Base-by-base conservation (phyloP, 2,113 vertebrate species). In the Circaetus gallicus region DNA sequence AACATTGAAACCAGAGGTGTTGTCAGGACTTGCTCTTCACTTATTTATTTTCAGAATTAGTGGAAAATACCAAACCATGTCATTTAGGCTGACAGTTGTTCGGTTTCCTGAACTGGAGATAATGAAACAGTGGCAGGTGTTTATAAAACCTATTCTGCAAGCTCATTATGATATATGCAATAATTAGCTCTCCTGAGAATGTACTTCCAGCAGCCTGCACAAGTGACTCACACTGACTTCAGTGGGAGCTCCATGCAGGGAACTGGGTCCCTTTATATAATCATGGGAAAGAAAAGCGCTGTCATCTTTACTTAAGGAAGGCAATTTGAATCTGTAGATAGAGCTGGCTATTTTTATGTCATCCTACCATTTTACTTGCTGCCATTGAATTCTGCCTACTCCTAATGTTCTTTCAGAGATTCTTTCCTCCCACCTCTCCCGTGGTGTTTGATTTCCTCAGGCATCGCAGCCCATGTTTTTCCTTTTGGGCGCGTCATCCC, bases 111-210 rank as follows among this genome's bases (percentile, higher is more conserved):
- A 91, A 50, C 81, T 91, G 81, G 40, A 95, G 53, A 69, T 93
- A 80, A 82, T 77, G 78, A 95, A 87, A 66, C 53, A 58, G 77
- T 77, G 71, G 55, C 93, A 95, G 86, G 86, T 93, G 91, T 96
- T 95, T 86, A 94, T 89, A 94, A 85, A 95, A 71, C 38, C 69
- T 82, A 52, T 82, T 94, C 58, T 86, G 82, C 65, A 82, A 92
- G 73, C 65, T 94, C 1, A 0, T 91, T 89, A 86, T 61, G 69
- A 89, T 87, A 79, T 32, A 77, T 82, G 87, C 70, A 94, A 80
- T 96, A 95, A 96, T 96, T 91, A 94, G 66, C 58, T 95, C 97
- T 91, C 81, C 55, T 93, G 93, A 71, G 91, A 50, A 79, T 38
- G 42, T 70, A 28, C 25, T 73, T 95, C 81, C 90, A 77, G 82